Evolutionary conservation across 2,888 invertebrate species (phyloP).

Genomic region (Tanypteryx hageni): DNA sequence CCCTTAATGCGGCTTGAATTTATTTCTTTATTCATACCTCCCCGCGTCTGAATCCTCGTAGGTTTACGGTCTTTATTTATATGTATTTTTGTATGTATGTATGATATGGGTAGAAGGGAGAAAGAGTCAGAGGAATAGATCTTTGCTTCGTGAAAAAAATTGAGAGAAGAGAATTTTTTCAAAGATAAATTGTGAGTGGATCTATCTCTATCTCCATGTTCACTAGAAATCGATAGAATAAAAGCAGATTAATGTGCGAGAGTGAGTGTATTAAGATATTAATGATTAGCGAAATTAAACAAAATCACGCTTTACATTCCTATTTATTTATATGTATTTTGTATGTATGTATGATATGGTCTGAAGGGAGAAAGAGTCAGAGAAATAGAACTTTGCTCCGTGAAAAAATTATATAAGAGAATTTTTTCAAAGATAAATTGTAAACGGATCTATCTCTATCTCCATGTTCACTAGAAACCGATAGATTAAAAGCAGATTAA

Average conservation of each 20-base stretch:
- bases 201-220: neutral
- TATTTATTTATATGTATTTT: neutral
- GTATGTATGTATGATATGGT: neutral
- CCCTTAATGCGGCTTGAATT: slow-evolving; percentile 23
- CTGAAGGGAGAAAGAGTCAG: neutral
- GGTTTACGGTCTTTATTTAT: neutral
- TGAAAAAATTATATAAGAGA: neutral
- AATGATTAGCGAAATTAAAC: too few relatives aligned
- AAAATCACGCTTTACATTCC: too few relatives aligned
- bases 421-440: slow-evolving; percentile 9
- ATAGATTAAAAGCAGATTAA: too few relatives aligned
- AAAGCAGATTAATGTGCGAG: too few relatives aligned
- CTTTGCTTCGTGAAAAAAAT: neutral
- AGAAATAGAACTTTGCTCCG: neutral
- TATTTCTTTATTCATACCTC: slow-evolving; percentile 43
- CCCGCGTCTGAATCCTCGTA: slow-evolving; percentile 20
- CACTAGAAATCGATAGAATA: neutral
- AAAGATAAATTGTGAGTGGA: slow-evolving; percentile 9
- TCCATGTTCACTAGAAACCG: neutral
- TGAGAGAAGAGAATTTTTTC: neutral
- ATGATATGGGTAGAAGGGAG: neutral
- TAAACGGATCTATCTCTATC: neutral
- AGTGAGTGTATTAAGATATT: too few relatives aligned
- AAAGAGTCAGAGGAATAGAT: neutral
- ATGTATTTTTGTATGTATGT: slow-evolving; percentile 3